Conservation (phyloP, 2,888 invertebrate species). For the Parelbella ahira region DNA sequence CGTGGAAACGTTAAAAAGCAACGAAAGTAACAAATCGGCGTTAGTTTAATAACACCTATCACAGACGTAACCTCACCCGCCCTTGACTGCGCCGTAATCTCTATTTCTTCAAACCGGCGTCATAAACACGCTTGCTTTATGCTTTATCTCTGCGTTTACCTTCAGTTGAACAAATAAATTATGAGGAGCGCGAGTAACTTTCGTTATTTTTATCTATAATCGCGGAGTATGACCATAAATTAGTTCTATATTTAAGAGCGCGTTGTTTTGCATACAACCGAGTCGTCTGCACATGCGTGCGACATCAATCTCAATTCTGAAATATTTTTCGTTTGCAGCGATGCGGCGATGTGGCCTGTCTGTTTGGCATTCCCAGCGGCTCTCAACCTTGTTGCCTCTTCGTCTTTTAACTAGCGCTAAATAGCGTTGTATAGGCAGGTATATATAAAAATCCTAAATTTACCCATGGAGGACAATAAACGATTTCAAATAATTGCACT, state of each 20-base stretch:
- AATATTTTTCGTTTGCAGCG: conserved; percentile 74
- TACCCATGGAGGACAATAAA: no score
- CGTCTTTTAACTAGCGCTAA: no score
- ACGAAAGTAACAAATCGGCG: conserved; percentile 2
- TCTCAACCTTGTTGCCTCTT: conserved; percentile 14
- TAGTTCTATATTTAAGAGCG: conserved; percentile 75
- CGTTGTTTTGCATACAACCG: conserved; percentile 77
- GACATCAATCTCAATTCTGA: conserved; percentile 79
- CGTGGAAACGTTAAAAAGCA: no score
- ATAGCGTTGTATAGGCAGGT: no score
- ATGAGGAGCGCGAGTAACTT: conserved; percentile 60
- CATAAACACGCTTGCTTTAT: conserved; percentile 41
- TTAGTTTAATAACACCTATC: conserved; percentile 5
- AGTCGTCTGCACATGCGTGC: conserved; percentile 78
- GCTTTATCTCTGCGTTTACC: conserved; percentile 38
- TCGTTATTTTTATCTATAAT: conserved; percentile 76
- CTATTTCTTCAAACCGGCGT: conserved; percentile 37
- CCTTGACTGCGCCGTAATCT: conserved; percentile 35
- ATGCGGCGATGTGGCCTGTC: conserved; percentile 27
- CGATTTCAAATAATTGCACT: no score
- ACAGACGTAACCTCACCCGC: conserved; percentile 24
- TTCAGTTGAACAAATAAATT: conserved; percentile 51
- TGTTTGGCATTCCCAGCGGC: conserved; percentile 22
- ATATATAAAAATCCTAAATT: no score
- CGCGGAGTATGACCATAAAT: conserved; percentile 78